These are phyloP conservation scores for Paralichthys olivaceus DNA, from an alignment of 2,113 vertebrate genomes.

Conservation along the genomic window DNA sequence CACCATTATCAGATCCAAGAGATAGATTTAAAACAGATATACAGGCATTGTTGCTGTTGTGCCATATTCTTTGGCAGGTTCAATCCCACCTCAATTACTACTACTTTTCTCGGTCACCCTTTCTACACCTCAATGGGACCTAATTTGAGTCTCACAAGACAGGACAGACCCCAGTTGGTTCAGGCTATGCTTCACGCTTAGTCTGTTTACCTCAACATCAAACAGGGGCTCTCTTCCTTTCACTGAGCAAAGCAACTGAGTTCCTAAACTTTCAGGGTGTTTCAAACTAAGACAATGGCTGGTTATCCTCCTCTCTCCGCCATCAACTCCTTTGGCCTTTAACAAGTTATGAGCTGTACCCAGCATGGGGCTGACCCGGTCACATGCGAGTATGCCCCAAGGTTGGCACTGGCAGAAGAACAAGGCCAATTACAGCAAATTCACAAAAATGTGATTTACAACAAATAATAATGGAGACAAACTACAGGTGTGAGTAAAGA, in stretches of 20 bases:
- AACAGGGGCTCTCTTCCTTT: constrained; percentile 35
- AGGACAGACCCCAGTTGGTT: constrained; percentile 32
- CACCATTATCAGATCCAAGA: constrained; percentile 1
- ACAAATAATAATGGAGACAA: background rate
- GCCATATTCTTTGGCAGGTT: constrained; percentile 12
- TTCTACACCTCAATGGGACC: constrained; percentile 7
- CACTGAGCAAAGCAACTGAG: constrained; percentile 12
- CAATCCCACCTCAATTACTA: constrained; percentile 12
- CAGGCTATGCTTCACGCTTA: constrained; percentile 54
- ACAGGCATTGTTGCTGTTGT: constrained; percentile 4
- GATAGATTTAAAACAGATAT: background rate
- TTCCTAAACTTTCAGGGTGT: constrained; percentile 28
- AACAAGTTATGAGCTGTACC: constrained; percentile 36
- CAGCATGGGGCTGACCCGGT: constrained; percentile 27
- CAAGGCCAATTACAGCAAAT: constrained; percentile 47
- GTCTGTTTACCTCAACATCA: constrained; percentile 54
- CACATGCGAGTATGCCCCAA: constrained; percentile 25
- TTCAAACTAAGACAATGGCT: constrained; percentile 24
- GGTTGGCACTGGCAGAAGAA: constrained; percentile 45
- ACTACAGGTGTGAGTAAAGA: background rate
- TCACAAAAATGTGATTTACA: background rate
- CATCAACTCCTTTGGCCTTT: constrained; percentile 30
- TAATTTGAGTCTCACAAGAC: constrained; percentile 8
- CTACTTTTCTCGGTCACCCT: background rate
- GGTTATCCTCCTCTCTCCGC: constrained; percentile 12